phyloP scores from a whole-genome alignment of 2,888 invertebrate species.

The Drepanosiphum platanoidis region DNA sequence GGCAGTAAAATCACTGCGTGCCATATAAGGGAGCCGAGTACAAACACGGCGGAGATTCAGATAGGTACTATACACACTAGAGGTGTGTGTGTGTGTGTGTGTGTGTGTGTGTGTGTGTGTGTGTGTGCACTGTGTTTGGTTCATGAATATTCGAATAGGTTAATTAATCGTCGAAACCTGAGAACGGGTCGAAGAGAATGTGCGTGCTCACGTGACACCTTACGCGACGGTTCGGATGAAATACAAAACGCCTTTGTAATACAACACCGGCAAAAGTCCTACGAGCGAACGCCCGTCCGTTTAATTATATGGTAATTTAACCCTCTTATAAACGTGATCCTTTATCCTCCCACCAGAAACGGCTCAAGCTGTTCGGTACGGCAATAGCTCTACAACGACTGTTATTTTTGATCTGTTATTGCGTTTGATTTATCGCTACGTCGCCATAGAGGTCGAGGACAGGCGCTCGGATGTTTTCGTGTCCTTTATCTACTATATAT shows the following conservation, averaged over 20 bases:
- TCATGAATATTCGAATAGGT: conserved; percentile 52
- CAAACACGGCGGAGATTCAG: neutral
- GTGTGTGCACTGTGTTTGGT: neutral
- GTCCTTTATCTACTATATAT: no score
- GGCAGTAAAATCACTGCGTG: conserved; percentile 29
- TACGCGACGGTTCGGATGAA: neutral
- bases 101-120: neutral
- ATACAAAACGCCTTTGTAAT: conserved; percentile 48
- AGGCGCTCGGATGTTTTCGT: no score
- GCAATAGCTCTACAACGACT: neutral
- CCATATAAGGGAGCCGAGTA: neutral
- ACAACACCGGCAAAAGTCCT: neutral
- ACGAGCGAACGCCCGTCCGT: conserved; percentile 9
- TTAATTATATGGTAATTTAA: conserved; percentile 60
- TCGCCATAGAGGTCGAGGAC: no score
- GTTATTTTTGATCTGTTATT: neutral
- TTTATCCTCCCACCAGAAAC: neutral
- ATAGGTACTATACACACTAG: neutral
- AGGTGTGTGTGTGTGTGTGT: neutral
- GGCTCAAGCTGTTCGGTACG: neutral
- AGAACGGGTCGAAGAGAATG: conserved; percentile 1
- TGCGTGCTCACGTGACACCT: neutral
- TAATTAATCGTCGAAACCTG: conserved; percentile 51
- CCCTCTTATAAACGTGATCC: conserved; percentile 21
- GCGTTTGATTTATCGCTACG: neutral